Evolutionary conservation across 1,140 invertebrate genomes (phyloP).

Genomic region (Pygmarrhopalites habei): DNA sequence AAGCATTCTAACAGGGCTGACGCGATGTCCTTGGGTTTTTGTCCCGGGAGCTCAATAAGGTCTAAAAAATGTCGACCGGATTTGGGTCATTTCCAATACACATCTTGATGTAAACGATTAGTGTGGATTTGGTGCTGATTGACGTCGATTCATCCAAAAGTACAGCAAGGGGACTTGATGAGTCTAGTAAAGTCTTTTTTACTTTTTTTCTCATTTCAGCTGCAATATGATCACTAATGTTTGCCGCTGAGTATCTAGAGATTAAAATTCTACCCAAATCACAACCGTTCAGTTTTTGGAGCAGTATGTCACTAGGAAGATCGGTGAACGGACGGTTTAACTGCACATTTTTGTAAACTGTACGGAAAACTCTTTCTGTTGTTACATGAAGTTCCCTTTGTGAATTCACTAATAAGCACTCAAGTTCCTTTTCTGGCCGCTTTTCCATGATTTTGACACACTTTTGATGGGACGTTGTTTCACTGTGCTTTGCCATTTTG

Average conservation of each 20-base stretch:
- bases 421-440: background rate
- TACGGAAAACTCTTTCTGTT: background rate
- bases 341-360: background rate
- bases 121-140: background rate
- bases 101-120: background rate
- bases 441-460: background rate
- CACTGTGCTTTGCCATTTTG: background rate
- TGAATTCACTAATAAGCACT: background rate
- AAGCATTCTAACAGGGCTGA: background rate
- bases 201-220: background rate
- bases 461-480: background rate
- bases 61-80: background rate
- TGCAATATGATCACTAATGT: background rate
- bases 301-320: background rate
- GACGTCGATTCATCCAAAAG: background rate
- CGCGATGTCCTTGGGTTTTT: background rate
- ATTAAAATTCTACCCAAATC: background rate
- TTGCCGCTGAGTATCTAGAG: background rate
- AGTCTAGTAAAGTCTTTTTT: background rate
- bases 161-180: background rate
- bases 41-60: background rate
- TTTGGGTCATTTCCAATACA: background rate
- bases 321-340: background rate
- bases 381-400: background rate
- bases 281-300: background rate